Evolutionary conservation across 2,113 vertebrate genomes (phyloP), one percentile per base, ranked within the genome.

Genomic region (Machaerirhynchus nigripectus): DNA sequence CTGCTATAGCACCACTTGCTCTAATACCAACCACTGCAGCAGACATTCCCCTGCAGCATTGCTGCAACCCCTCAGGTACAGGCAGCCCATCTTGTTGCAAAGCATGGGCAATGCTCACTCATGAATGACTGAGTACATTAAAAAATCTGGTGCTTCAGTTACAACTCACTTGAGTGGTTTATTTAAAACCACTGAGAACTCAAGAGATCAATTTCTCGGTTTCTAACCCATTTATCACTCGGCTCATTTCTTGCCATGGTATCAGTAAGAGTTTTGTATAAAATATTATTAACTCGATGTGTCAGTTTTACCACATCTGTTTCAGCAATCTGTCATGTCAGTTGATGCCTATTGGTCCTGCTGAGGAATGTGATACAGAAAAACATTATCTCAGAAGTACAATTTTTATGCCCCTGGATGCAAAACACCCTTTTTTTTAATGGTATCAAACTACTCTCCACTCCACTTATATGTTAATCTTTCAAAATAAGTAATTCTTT

Each of bases 281-380:
- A 93, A 88, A 96, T 47, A 88, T 64, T 89, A 96, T 96, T 95
- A 97, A 91, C 78, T 97, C 84, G 86, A 78, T 50, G 87, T 96
- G 95, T 95, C 59, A 85, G 56, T 50, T 75, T 94, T 42, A 63
- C 70, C 77, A 71, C 91, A 95, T 87, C 87, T 95, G 91, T 92
- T 92, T 92, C 96, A 88, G 87, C 33, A 92, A 96, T 97, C 80
- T 93, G 76, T 88, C 84, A 50, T 16, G 8, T 87, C 74, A 88
- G n/a, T 33, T 84, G 42, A 76, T 70, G 87, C 44, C 42, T 85
- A 27, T 6, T 80, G 63, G 77, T 81, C 79, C 42, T 57, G 67
- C 76, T 67, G 73, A 70, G 50, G 39, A 46, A 92, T 55, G 50
- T 7, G 8, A 63, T 37, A 87, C 27, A 87, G 49, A 83, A 80